Percentiles rank a stretch among this genome's conserved stretches.
These are phyloP conservation scores for Orius insidiosus DNA, from an alignment of 1,140 invertebrate species.

Conservation along the genomic window DNA sequence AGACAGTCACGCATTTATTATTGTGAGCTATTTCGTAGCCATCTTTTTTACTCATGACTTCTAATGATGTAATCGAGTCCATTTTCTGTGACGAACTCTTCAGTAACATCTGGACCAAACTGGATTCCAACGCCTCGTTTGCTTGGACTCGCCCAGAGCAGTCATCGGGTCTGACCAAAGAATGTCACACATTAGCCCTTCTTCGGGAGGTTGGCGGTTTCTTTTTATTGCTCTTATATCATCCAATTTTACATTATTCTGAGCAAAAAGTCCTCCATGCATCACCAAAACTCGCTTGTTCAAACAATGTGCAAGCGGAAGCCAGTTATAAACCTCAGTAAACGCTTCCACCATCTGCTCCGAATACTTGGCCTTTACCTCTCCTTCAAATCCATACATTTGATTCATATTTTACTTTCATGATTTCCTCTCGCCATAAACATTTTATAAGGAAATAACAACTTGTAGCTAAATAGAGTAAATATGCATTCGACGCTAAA, in stretches of 20 bases:
- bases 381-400: constrained; percentile 97
- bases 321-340: constrained; percentile 95
- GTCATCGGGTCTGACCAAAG: constrained; percentile 97
- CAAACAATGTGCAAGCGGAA: constrained; percentile 90
- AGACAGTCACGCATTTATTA: constrained; percentile 88
- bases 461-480: constrained; percentile 90
- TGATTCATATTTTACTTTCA: constrained; percentile 98
- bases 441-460: constrained; percentile 93
- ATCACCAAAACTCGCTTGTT: constrained; percentile 85
- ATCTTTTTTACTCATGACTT: constrained; percentile 89
- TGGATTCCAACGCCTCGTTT: constrained; percentile 96
- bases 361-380: constrained; percentile 91
- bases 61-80: constrained; percentile 84
- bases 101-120: constrained; percentile 95
- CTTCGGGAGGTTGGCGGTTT: constrained; percentile 92
- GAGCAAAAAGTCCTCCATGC: constrained; percentile 86
- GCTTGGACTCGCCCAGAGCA: constrained; percentile 67
- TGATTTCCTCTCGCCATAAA: constrained; percentile 98
- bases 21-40: constrained; percentile 91
- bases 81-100: constrained; percentile 68
- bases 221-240: constrained; percentile 77
- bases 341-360: constrained; percentile 90
- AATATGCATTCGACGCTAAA: constrained; percentile 99
- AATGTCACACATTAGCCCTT: constrained; percentile 92
- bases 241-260: constrained; percentile 76